A percentile compares a stretch with the other conserved stretches of the same genome.
These are phyloP conservation scores for Idris sp. DNA, from an alignment of 1,140 invertebrate species.

Conservation along the genomic window DNA sequence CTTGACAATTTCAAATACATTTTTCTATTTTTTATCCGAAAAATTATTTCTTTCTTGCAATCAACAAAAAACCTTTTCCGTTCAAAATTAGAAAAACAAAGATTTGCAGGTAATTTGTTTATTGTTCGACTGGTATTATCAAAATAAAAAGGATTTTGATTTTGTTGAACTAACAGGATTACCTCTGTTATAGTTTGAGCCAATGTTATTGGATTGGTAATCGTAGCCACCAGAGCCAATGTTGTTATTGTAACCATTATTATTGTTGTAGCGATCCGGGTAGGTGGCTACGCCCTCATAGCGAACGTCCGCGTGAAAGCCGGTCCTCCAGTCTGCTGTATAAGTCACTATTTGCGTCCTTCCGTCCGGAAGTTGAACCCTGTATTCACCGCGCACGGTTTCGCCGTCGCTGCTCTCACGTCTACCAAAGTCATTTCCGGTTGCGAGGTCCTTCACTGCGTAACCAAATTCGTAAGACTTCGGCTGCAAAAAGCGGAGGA, in stretches of 20 bases:
- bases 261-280: constrained; percentile 78
- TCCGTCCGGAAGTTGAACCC: constrained; percentile 86
- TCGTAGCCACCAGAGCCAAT: constrained; percentile 28
- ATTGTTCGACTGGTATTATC: too few relatives aligned
- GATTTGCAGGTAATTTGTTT: too few relatives aligned
- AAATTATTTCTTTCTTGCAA: too few relatives aligned
- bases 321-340: constrained; percentile 85
- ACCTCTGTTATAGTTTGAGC: constrained; percentile 58
- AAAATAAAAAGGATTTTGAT: constrained; percentile 17
- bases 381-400: constrained; percentile 84
- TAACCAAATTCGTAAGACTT: constrained; percentile 89
- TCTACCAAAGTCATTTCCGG: constrained; percentile 85
- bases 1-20: too few relatives aligned
- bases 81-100: too few relatives aligned
- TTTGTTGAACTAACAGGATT: too few relatives aligned
- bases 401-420: constrained; percentile 85
- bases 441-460: constrained; percentile 85
- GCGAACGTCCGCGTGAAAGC: constrained; percentile 80
- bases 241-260: constrained; percentile 66
- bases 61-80: too few relatives aligned
- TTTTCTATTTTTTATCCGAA: too few relatives aligned
- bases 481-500: constrained; percentile 78
- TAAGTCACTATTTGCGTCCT: constrained; percentile 85
- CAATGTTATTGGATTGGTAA: constrained; percentile 46
- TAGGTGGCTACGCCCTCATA: constrained; percentile 83